Conservation (phyloP, 1,140 invertebrate species). For the Triops longicaudatus region DNA sequence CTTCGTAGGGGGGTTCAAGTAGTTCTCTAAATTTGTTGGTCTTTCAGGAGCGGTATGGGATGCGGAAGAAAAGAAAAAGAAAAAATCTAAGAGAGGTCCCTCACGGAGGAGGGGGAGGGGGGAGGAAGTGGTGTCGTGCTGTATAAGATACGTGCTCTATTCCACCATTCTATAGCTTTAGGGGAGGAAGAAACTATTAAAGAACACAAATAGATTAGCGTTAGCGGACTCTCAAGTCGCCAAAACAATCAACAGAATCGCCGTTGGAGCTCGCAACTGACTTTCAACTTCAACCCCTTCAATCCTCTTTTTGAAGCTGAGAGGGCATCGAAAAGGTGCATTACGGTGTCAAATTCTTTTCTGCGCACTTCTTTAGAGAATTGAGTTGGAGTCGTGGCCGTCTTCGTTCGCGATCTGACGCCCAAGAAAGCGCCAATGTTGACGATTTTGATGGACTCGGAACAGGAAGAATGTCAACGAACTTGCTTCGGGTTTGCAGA, state of each 20-base stretch:
- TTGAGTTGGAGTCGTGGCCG: not conserved
- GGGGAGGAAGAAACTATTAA: not conserved
- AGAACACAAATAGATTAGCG: not conserved
- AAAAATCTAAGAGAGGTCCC: not conserved
- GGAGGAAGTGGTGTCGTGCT: not conserved
- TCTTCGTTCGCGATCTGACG: not conserved
- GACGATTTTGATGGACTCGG: not conserved
- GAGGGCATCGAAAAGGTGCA: too few species aligned
- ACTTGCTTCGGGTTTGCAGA: not conserved
- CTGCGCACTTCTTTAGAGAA: not conserved
- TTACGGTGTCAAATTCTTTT: not conserved
- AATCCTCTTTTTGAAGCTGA: too few species aligned
- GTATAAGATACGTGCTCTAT: not conserved
- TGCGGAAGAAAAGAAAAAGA: too few species aligned
- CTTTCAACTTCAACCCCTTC: not conserved
- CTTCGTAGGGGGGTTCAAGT: not conserved
- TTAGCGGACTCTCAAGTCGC: constrained; percentile 2
- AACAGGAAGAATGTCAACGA: not conserved
- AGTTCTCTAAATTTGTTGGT: not conserved
- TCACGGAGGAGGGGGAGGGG: not conserved
- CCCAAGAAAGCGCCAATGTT: not conserved
- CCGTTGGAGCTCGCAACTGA: not conserved
- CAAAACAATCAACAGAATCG: not conserved
- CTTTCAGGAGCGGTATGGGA: not conserved
- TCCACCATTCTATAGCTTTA: not conserved